Evolutionary conservation across 2,888 invertebrate species (phyloP).

Genomic region (Epirrhoe tristata): DNA sequence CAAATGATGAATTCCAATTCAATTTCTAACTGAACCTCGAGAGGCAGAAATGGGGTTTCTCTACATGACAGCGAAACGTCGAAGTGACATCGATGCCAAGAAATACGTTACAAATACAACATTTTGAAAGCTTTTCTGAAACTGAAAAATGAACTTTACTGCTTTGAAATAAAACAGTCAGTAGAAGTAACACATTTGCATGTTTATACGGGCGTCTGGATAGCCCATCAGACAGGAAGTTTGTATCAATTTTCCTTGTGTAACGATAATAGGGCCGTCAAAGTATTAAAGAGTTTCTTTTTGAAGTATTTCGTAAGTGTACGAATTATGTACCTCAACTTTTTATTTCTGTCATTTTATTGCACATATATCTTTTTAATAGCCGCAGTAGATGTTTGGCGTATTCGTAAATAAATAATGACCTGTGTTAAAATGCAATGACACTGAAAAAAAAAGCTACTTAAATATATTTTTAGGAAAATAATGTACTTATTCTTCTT

Average conservation of each 20-base stretch:
- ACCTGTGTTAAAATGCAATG: neutral
- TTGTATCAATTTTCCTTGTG: conserved; percentile 46
- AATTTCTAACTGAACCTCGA: conserved; percentile 23
- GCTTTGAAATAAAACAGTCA: conserved; percentile 3
- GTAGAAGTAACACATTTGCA: conserved; percentile 15
- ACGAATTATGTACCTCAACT: neutral
- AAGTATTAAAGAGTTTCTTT: conserved; percentile 17
- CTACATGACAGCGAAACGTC: conserved; percentile 29
- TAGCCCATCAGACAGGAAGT: conserved; percentile 39
- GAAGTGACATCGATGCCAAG: conserved; percentile 37
- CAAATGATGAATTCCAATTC: conserved; percentile 5
- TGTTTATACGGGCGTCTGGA: conserved; percentile 34
- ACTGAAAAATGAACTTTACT: conserved; percentile 22
- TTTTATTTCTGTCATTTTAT: conserved; percentile 9
- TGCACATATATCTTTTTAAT: conserved; percentile 1
- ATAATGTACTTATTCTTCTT: too few relatives aligned
- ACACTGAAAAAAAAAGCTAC: neutral
- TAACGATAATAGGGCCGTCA: conserved; percentile 38
- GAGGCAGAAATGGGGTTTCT: conserved; percentile 30
- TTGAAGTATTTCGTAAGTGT: conserved; percentile 15
- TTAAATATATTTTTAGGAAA: too few relatives aligned
- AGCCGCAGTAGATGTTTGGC: neutral
- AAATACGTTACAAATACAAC: conserved; percentile 36
- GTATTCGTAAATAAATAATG: neutral
- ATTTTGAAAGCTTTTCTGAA: conserved; percentile 10